Evolutionary conservation across 2,113 vertebrate species (phyloP), one percentile per base, ranked within the genome.

Genomic region (Siniperca knerii): DNA sequence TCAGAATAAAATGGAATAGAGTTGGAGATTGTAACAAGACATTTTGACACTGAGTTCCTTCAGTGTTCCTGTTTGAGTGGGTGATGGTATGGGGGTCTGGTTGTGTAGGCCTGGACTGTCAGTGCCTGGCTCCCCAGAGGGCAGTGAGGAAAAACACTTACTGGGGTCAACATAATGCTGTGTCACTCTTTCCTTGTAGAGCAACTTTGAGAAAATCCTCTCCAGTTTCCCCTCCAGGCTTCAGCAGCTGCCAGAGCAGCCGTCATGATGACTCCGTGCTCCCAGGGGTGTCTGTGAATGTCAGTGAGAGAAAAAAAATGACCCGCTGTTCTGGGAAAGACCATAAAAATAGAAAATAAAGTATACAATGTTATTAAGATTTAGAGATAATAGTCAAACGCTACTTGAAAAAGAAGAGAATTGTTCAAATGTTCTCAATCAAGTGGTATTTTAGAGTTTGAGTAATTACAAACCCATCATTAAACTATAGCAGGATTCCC

Each of bases 101-200:
- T 23, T 33, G 44, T 65, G 70, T 81, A 84, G 77, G 65, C 62
- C 13, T 64, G 12, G 18, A 57, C 15, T 8, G 40, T 58, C 66
- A 68, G 20, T 2, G 23, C 55, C 42, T 75, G 4, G n/a, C 50
- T 72, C 73, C 70, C 69, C n/a, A 44, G 40, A 67, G 86, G 55
- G 35, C 33, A 70, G 46, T 67, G 70, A 66, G 79, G 65, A 86
- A 81, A 91, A 90, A 81, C 25, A 18, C 82, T 60, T 57, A 75
- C 10, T 55, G 52, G 71, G 67, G 55, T 92, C 71, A 72, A 20
- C 10, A 18, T 67, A 78, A 52, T 77, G 85, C 89, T 86, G 70
- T 48, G 81, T 92, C 89, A 90, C 65, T 75, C 72, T 89, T 90
- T 90, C 84, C 90, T 87, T 13, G 0, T 57, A 68, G 29, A 83